Evolutionary conservation across 2,113 vertebrate species (phyloP), one percentile per base, ranked within the genome.

Genomic region (Mesitornis unicolor): DNA sequence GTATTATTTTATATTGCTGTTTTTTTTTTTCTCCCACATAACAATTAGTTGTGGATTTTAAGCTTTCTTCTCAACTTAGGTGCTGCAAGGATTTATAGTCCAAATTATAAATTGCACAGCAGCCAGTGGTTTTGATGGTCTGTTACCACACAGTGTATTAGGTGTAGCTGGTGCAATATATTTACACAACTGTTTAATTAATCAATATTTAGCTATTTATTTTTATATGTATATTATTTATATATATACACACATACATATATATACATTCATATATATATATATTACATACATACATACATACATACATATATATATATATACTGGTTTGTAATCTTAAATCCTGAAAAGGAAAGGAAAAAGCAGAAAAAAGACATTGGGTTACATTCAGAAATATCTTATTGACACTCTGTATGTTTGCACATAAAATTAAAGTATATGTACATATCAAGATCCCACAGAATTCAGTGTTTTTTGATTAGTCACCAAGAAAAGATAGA

Each of bases 141-240:
- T 65, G 56, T 48, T 67, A 14, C 31, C 59, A 17, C 8, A 48
- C 20, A 75, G 19, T 42, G 81, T 56, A 6, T 48, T 68, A 42
- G 68, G 28, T 19, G 36, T 29, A 50, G 60, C 73, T 36, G 29
- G n/a, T n/a, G n/a, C n/a, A n/a, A n/a, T n/a, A n/a, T 11, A 1
- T 26, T 83, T 13, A 3, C n/a, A 13, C 20, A 10, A 7, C 3
- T 42, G 31, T 11, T 33, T 36, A 12, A 4, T 56, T 13, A 19
- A 48, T 29, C 17, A 20, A 0, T 21, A 3, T 0, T 10, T 51
- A 3, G n/a, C n/a, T n/a, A n/a, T n/a, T n/a, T n/a, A n/a, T n/a
- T n/a, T n/a, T n/a, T n/a, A n/a, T n/a, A n/a, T n/a, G n/a, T n/a
- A n/a, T n/a, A n/a, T n/a, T n/a, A n/a, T n/a, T n/a, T n/a, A n/a